phyloP scores from a whole-genome alignment of 2,113 vertebrate genomes.

The Protobothrops mucrosquamatus region DNA sequence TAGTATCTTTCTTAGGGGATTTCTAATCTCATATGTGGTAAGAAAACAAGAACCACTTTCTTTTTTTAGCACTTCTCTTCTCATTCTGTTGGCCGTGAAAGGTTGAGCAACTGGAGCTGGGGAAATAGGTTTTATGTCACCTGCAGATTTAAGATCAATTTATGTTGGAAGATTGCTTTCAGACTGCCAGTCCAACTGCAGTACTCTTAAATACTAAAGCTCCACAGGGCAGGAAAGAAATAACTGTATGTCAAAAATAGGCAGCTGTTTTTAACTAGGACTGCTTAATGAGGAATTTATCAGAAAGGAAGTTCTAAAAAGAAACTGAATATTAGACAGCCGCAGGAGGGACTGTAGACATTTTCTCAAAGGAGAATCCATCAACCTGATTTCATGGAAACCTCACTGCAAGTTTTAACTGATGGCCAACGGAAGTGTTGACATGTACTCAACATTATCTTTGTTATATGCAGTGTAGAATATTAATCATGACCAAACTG shows the following conservation, averaged over 20 bases:
- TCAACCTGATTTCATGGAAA: not conserved
- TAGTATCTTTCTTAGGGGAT: not conserved
- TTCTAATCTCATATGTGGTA: not conserved
- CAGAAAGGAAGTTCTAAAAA: not conserved
- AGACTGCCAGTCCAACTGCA: not conserved
- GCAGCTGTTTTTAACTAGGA: not conserved
- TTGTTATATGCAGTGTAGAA: not conserved
- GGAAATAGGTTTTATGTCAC: not conserved
- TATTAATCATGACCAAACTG: not conserved
- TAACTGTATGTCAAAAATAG: not conserved
- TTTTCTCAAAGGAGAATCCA: not conserved
- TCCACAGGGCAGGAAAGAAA: not conserved
- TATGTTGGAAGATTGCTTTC: not conserved
- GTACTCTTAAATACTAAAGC: not conserved
- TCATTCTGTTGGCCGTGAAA: not conserved
- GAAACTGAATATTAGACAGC: not conserved
- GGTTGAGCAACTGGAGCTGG: not conserved
- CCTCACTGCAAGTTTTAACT: not conserved
- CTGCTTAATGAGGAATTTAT: not conserved
- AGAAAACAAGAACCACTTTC: not conserved
- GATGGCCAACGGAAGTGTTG: not conserved
- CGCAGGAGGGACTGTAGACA: not conserved
- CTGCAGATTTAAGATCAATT: not conserved
- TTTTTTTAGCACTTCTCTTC: not conserved
- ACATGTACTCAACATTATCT: not conserved